These are phyloP conservation scores for Philopedon plagiatum DNA, from an alignment of 2,888 invertebrate species.

Conservation along the genomic window DNA sequence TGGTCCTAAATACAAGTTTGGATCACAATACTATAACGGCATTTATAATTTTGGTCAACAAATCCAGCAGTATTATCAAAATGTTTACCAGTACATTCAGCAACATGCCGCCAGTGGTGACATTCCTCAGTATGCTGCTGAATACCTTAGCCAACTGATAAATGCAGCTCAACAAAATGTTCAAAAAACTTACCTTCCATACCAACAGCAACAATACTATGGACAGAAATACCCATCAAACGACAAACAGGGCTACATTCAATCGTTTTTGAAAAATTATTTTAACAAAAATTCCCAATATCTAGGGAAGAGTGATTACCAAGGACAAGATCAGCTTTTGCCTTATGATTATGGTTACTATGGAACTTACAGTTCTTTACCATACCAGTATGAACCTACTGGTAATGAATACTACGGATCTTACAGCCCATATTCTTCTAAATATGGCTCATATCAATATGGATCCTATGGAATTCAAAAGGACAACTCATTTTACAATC, in stretches of 20 bases:
- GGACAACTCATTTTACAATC: neutral
- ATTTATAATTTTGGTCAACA: no score
- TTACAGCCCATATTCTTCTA: neutral
- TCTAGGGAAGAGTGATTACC: neutral
- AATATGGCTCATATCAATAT: slow-evolving; percentile 21
- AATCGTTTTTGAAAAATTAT: slow-evolving; percentile 5
- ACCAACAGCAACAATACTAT: slow-evolving; percentile 2
- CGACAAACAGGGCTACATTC: neutral
- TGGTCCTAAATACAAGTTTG: no score
- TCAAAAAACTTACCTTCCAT: neutral
- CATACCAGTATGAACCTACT: no score
- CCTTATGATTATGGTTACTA: slow-evolving; percentile 2
- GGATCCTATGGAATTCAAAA: neutral
- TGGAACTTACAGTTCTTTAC: slow-evolving; percentile 1
- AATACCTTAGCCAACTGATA: no score
- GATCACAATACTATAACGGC: no score
- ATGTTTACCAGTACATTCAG: no score
- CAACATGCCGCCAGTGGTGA: no score
- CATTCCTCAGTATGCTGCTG: no score
- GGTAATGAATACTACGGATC: no score
- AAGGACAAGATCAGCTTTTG: neutral
- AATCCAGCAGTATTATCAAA: no score
- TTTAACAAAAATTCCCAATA: slow-evolving; percentile 20
- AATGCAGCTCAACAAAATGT: neutral
- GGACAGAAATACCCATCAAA: slow-evolving; percentile 3